A percentile compares a stretch with the other conserved stretches of the same genome.
Evolutionary conservation across 2,113 vertebrate genomes (phyloP).

Genomic region (Octodon degus): DNA sequence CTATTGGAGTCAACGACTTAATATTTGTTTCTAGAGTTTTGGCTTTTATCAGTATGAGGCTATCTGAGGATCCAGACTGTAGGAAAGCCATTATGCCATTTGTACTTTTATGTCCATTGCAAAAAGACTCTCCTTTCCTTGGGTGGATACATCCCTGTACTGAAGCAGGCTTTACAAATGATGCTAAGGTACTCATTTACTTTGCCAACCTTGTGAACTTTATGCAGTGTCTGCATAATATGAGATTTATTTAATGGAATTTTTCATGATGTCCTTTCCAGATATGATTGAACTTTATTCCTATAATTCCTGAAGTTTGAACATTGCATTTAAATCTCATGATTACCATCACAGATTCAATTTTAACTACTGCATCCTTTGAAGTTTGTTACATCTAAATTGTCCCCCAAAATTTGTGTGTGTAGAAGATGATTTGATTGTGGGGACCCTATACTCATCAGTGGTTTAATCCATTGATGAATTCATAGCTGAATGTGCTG

Average conservation of each 20-base stretch:
- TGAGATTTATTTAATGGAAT: conserved; percentile 18
- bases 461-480: background rate
- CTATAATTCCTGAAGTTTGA: conserved; percentile 44
- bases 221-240: background rate
- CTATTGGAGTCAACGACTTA: background rate
- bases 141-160: background rate
- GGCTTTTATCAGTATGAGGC: conserved; percentile 28
- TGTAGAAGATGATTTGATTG: background rate
- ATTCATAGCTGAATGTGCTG: background rate
- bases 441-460: background rate
- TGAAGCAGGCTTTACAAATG: conserved; percentile 16
- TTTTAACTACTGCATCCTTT: conserved; percentile 3
- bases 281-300: conserved; percentile 22
- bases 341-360: background rate
- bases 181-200: background rate
- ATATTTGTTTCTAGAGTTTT: conserved; percentile 32
- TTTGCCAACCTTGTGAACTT: background rate
- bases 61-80: background rate
- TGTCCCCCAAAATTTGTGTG: background rate
- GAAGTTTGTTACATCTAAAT: background rate
- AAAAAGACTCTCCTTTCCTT: conserved; percentile 8
- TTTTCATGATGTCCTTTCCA: conserved; percentile 44
- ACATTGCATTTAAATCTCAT: background rate
- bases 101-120: conserved; percentile 10
- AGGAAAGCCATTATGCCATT: background rate